phyloP scores from a whole-genome alignment of 2,797 vertebrate genomes.

The Sphaeramia orbicularis region DNA sequence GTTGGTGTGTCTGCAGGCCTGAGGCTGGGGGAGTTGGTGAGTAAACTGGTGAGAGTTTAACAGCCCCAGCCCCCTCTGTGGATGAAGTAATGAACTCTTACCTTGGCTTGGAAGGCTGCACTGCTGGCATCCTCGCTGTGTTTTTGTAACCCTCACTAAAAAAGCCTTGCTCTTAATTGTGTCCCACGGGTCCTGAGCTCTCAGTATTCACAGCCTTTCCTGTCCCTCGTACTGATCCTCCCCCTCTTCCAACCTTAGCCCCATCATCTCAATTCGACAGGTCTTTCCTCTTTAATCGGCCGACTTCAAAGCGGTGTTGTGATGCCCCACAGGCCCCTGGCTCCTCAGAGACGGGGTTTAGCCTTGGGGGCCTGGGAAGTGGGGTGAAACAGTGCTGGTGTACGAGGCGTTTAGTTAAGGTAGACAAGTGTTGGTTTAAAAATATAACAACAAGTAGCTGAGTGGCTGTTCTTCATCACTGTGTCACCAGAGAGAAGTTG shows the following conservation, averaged over 20 bases:
- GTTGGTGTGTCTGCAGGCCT: constrained; percentile 52
- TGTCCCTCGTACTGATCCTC: constrained; percentile 74
- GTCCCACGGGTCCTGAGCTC: constrained; percentile 71
- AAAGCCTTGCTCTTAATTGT: constrained; percentile 80
- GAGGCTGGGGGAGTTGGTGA: constrained; percentile 34
- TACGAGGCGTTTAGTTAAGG: constrained; percentile 33
- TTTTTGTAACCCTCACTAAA: constrained; percentile 80
- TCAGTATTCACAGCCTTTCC: constrained; percentile 77
- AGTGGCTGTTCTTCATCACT: constrained; percentile 44
- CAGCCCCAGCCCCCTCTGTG: constrained; percentile 52
- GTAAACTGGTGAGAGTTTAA: constrained; percentile 61
- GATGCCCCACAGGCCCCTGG: constrained; percentile 65
- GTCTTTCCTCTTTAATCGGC: constrained; percentile 81
- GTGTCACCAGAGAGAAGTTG: constrained; percentile 31
- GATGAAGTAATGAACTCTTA: constrained; percentile 76
- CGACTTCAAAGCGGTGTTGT: constrained; percentile 79
- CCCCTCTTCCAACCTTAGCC: constrained; percentile 63
- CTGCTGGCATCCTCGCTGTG: constrained; percentile 69
- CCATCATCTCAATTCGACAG: constrained; percentile 75
- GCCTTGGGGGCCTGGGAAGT: constrained; percentile 68
- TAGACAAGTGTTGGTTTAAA: constrained; percentile 41
- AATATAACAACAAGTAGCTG: constrained; percentile 63
- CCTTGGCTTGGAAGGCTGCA: constrained; percentile 69
- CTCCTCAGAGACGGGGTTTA: constrained; percentile 59
- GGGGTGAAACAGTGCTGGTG: constrained; percentile 54